phyloP scores from a whole-genome alignment of 2,797 vertebrate species.

The Syndactyla subalaris region DNA sequence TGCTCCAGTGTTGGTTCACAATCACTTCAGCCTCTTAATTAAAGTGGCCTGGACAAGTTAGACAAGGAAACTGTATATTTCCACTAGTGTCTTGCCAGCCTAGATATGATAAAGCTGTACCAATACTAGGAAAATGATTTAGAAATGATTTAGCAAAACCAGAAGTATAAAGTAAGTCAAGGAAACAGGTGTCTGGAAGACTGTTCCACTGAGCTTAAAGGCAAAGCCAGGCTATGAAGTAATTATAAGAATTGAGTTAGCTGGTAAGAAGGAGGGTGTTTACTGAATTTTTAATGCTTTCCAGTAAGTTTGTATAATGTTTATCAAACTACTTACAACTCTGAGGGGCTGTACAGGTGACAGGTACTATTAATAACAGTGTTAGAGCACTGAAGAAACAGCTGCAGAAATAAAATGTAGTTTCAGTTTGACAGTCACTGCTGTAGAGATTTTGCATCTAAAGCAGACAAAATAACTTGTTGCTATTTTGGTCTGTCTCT shows the following conservation, averaged over 20 bases:
- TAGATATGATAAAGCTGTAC: background rate
- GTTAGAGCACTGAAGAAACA: background rate
- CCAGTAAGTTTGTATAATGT: background rate
- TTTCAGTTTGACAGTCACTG: conserved; percentile 9
- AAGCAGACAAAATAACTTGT: conserved; percentile 11
- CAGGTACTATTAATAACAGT: background rate
- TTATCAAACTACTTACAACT: background rate
- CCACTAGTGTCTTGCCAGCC: background rate
- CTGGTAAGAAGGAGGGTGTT: background rate
- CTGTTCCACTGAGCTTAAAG: background rate
- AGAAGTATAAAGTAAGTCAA: background rate
- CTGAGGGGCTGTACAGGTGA: background rate
- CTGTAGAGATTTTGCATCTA: background rate
- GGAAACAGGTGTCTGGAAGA: background rate
- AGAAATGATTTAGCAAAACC: background rate
- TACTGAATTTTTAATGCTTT: conserved; percentile 7
- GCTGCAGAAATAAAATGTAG: background rate
- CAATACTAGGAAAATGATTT: background rate
- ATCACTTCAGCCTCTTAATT: background rate
- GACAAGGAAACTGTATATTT: background rate
- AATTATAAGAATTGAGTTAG: background rate
- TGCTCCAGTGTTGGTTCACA: background rate
- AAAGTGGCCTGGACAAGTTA: background rate
- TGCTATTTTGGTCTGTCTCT: conserved; percentile 28
- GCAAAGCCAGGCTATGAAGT: background rate